These are phyloP conservation scores for Pelusios castaneus DNA, from an alignment of 2,113 vertebrate species.

Conservation along the genomic window DNA sequence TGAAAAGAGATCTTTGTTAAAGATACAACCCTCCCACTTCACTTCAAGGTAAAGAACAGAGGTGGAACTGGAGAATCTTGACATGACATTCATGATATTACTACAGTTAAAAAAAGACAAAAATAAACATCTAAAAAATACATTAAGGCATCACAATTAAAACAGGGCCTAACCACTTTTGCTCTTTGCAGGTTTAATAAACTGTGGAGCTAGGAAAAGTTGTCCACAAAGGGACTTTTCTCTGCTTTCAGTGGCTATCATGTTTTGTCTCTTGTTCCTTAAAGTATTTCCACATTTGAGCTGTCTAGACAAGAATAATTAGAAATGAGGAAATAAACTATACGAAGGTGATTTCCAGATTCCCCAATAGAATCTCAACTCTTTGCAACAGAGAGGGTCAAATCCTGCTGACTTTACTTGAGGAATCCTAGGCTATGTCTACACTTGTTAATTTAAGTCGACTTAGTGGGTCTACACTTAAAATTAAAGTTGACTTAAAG, in stretches of 20 bases:
- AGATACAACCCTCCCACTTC: not conserved
- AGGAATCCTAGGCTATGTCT: not conserved
- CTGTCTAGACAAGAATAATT: not conserved
- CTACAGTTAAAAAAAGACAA: conserved; percentile 22
- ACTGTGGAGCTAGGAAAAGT: not conserved
- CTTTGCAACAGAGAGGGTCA: not conserved
- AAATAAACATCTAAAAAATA: conserved; percentile 25
- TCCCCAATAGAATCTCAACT: not conserved
- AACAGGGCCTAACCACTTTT: conserved; percentile 1
- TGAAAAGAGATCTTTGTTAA: not conserved
- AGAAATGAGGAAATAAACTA: conserved; percentile 57
- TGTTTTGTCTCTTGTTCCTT: conserved; percentile 50
- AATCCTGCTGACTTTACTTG: fast-evolving
- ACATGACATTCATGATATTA: not conserved
- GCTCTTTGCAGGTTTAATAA: not conserved
- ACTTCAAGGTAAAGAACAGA: not conserved
- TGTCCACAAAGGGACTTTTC: conserved; percentile 34
- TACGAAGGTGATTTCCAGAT: not conserved
- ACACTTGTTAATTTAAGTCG: not conserved
- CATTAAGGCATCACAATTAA: not conserved
- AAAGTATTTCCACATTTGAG: conserved; percentile 34
- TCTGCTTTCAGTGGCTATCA: not conserved
- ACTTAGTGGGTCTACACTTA: no score
- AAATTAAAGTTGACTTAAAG: no score
- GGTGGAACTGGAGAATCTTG: not conserved